phyloP scores from a whole-genome alignment of 2,888 invertebrate species.

The Charanyca ferruginea region DNA sequence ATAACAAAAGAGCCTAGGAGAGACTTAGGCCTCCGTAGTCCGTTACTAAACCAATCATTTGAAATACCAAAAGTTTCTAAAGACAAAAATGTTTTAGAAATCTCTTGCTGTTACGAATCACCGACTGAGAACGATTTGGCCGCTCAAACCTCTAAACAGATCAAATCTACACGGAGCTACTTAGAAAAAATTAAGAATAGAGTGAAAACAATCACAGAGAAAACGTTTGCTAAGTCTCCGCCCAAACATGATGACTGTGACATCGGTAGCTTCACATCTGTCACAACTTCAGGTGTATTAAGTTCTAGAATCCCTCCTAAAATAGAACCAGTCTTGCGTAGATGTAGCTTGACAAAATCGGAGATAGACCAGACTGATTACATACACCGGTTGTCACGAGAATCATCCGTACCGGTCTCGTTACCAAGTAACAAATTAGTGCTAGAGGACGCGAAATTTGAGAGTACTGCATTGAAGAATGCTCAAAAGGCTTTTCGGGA shows the following conservation, averaged over 20 bases:
- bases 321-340: conserved; percentile 80
- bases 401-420: conserved; percentile 86
- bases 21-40: conserved; percentile 77
- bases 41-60: conserved; percentile 75
- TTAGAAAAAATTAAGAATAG: conserved; percentile 92
- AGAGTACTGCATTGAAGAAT: conserved; percentile 83
- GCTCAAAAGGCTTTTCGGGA: conserved; percentile 83
- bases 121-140: conserved; percentile 87
- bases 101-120: conserved; percentile 92
- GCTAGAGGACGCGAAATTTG: conserved; percentile 80
- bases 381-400: conserved; percentile 85
- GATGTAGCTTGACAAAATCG: conserved; percentile 93
- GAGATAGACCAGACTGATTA: conserved; percentile 93
- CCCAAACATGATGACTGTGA: conserved; percentile 87
- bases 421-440: conserved; percentile 79
- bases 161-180: conserved; percentile 90
- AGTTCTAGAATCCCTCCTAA: conserved; percentile 87
- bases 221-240: conserved; percentile 90
- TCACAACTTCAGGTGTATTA: conserved; percentile 93
- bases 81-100: conserved; percentile 92
- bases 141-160: conserved; percentile 87
- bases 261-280: conserved; percentile 93
- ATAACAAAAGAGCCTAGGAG: conserved; percentile 86
- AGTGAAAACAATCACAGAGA: conserved; percentile 90
- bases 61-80: conserved; percentile 83